A percentile compares a stretch with the other conserved stretches of the same genome.
These are phyloP conservation scores for Zosterops borbonicus DNA, from an alignment of 2,113 vertebrate genomes.

Conservation along the genomic window DNA sequence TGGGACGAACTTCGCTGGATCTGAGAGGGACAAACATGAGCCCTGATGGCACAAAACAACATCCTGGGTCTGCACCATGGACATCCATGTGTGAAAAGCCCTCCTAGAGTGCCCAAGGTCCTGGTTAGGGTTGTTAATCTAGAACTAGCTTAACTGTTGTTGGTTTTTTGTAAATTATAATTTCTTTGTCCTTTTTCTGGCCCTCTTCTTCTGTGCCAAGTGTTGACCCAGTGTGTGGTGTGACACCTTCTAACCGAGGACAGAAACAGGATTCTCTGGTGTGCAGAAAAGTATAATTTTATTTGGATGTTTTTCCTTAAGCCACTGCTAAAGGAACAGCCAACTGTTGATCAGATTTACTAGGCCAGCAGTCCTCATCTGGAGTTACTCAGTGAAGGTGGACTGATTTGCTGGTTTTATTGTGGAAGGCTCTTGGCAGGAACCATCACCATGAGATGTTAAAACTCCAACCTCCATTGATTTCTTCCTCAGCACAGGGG, in stretches of 20 bases:
- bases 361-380: not conserved
- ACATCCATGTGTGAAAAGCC: accelerated
- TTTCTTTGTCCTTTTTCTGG: not conserved
- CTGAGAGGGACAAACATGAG: not conserved
- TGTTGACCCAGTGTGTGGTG: not conserved
- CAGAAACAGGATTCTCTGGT: not conserved
- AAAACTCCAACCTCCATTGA: not conserved
- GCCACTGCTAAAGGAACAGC: not conserved
- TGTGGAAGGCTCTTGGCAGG: constrained; percentile 26
- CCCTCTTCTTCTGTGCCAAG: not conserved
- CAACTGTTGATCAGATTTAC: not conserved
- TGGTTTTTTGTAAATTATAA: not conserved
- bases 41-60: not conserved
- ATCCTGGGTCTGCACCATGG: not conserved
- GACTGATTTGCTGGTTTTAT: not conserved
- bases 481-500: not conserved
- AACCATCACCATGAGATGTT: not conserved
- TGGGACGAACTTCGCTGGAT: not conserved
- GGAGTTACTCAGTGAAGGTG: not conserved
- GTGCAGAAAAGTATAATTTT: not conserved
- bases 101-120: not conserved
- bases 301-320: not conserved
- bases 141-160: not conserved
- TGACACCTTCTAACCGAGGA: not conserved
- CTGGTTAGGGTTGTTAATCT: not conserved